Evolutionary conservation across 2,113 vertebrate species (phyloP).

Genomic region (Proteles cristata): DNA sequence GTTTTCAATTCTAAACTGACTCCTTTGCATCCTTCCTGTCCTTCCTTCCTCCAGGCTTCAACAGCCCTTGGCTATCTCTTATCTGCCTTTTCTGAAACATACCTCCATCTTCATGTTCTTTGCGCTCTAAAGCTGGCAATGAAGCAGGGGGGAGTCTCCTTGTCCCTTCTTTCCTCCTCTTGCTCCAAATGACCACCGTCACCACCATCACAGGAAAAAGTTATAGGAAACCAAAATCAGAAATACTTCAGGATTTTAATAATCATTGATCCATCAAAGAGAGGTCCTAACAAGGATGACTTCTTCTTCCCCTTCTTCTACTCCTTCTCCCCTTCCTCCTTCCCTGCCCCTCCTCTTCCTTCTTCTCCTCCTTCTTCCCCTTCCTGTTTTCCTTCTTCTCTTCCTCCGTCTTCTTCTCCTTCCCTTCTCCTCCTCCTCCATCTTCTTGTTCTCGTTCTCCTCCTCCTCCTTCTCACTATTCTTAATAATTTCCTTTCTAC

Average conservation of each 20-base stretch:
- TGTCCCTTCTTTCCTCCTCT: neutral
- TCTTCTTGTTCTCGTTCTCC: too few species aligned
- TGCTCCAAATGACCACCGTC: neutral
- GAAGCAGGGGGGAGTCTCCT: too few species aligned
- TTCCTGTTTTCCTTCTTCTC: too few species aligned
- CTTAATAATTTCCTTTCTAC: neutral
- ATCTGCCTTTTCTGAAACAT: neutral
- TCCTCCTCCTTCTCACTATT: neutral
- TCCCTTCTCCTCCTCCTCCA: too few species aligned
- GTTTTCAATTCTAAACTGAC: neutral
- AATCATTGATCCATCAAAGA: neutral
- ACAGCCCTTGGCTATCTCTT: neutral
- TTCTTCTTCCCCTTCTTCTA: too few species aligned
- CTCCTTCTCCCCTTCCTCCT: too few species aligned
- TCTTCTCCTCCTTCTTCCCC: too few species aligned
- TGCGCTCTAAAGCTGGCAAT: neutral
- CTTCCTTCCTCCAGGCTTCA: neutral
- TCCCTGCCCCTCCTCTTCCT: too few species aligned
- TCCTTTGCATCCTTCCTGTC: neutral
- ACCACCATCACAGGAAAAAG: neutral
- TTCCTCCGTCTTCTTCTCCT: neutral
- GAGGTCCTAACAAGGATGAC: neutral
- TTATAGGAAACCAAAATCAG: neutral
- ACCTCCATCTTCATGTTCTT: neutral
- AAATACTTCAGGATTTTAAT: neutral